phyloP scores from a whole-genome alignment of 2,888 invertebrate genomes.

The Clostera curtula region DNA sequence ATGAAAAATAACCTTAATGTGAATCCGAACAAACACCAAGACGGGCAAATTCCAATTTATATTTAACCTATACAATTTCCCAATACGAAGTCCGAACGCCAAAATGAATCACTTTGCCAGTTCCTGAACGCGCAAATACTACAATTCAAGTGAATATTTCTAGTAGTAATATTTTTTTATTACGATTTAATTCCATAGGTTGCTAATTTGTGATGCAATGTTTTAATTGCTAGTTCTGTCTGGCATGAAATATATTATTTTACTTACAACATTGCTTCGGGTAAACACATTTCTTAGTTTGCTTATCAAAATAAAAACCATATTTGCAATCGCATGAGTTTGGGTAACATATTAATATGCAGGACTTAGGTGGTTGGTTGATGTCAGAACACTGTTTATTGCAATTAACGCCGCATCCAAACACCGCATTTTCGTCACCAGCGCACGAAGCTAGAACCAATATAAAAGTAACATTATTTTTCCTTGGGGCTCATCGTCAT shows the following conservation, averaged over 20 bases:
- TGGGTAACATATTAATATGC: constrained; percentile 12
- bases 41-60: not conserved
- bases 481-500: too few relatives aligned
- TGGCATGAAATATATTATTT: not conserved
- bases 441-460: constrained; percentile 19
- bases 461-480: too few relatives aligned
- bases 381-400: constrained; percentile 19
- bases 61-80: not conserved
- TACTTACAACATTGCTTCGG: constrained; percentile 20
- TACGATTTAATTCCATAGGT: too few relatives aligned
- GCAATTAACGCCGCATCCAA: constrained; percentile 23
- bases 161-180: too few relatives aligned
- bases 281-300: constrained; percentile 18
- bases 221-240: too few relatives aligned
- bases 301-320: constrained; percentile 16
- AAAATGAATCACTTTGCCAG: too few relatives aligned
- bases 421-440: constrained; percentile 19
- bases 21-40: too few relatives aligned
- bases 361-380: constrained; percentile 7
- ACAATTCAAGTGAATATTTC: too few relatives aligned
- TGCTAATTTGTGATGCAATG: too few relatives aligned
- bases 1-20: too few relatives aligned
- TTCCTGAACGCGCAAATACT: too few relatives aligned
- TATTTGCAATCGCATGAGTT: constrained; percentile 25
- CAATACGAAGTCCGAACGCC: not conserved